Evolutionary conservation across 92 coral and sea anemone genomes (phyloP).

Genomic region (Metridium senile): DNA sequence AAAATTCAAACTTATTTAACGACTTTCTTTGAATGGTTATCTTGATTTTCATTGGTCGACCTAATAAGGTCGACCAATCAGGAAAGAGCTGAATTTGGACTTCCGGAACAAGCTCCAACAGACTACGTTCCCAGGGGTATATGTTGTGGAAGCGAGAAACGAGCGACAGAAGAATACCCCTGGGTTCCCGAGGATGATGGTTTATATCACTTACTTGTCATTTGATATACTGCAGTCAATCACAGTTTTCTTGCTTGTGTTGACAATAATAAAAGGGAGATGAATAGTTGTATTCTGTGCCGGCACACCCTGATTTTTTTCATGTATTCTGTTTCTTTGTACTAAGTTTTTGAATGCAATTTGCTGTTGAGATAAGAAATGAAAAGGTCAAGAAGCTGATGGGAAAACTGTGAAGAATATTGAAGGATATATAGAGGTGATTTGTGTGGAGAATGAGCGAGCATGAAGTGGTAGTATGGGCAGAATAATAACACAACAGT

Average conservation of each 20-base stretch:
- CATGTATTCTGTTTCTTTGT: slow-evolving; percentile 82
- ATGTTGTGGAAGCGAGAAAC: too few species aligned
- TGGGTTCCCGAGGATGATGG: neutral
- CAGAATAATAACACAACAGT: too few species aligned
- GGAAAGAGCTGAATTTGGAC: too few species aligned
- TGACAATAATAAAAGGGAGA: slow-evolving; percentile 95
- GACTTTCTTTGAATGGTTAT: too few species aligned
- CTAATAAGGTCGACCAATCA: too few species aligned
- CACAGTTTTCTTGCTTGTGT: slow-evolving; percentile 99
- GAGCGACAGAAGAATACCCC: neutral
- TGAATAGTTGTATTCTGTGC: slow-evolving; percentile 95
- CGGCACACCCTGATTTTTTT: slow-evolving; percentile 88
- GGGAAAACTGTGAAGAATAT: too few species aligned
- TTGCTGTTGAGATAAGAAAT: slow-evolving; percentile 66
- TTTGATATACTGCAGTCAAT: slow-evolving; percentile 99
- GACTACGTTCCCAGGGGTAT: too few species aligned
- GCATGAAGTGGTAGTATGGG: too few species aligned
- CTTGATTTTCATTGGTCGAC: too few species aligned
- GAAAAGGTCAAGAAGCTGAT: neutral
- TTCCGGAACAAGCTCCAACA: too few species aligned
- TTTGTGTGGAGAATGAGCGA: neutral
- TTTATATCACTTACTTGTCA: slow-evolving; percentile 86
- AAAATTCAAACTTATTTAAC: too few species aligned
- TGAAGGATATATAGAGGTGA: too few species aligned
- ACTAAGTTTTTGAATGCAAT: slow-evolving; percentile 98